Evolutionary conservation across 1,140 invertebrate species (phyloP).

Genomic region (Lutraria rhynchaena): DNA sequence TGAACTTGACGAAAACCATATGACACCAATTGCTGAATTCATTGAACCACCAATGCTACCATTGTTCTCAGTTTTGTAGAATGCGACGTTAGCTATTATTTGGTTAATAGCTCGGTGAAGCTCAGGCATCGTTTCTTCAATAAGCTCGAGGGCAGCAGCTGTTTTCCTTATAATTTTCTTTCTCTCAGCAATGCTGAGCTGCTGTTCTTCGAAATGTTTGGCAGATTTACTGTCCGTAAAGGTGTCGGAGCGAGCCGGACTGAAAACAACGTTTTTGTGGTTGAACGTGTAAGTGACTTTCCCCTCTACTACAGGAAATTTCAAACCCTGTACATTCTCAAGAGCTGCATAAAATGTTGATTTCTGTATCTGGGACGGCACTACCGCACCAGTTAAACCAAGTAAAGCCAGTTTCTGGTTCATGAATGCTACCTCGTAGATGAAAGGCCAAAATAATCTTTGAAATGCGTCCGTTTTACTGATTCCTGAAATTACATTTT

Average conservation of each 20-base stretch:
- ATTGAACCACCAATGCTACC: constrained; percentile 4
- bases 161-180: neutral
- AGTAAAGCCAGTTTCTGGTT: too few species aligned
- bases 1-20: neutral
- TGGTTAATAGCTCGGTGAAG: constrained; percentile 17
- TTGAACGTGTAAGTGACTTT: constrained; percentile 4
- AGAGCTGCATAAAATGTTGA: too few species aligned
- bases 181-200: neutral
- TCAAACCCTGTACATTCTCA: too few species aligned
- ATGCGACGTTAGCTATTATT: constrained; percentile 8
- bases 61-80: constrained; percentile 6
- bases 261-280: neutral
- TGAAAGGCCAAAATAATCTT: too few species aligned
- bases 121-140: constrained; percentile 14
- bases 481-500: too few species aligned
- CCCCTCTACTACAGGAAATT: neutral
- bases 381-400: too few species aligned
- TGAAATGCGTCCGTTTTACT: too few species aligned
- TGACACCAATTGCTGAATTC: constrained; percentile 10
- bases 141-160: neutral
- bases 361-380: too few species aligned
- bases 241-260: neutral
- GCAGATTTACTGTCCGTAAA: neutral
- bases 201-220: neutral
- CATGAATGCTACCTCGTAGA: too few species aligned